phyloP scores from a whole-genome alignment of 2,113 vertebrate genomes.

The Sinocyclocheilus maitianheensis region DNA sequence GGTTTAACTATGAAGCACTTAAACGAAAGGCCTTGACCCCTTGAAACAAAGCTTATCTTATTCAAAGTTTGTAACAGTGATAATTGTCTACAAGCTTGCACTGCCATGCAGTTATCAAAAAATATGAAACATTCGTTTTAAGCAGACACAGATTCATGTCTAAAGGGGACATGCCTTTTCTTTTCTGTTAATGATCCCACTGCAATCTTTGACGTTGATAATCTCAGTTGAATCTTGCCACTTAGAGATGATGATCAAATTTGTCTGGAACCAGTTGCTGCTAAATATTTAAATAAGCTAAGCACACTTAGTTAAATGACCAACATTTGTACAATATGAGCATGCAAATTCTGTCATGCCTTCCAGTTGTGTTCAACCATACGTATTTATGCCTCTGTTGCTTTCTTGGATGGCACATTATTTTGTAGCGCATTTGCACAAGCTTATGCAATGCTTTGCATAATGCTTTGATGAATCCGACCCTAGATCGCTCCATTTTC shows the following conservation, averaged over 20 bases:
- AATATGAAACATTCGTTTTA: not conserved
- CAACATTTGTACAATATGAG: not conserved
- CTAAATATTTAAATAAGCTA: conserved; percentile 48
- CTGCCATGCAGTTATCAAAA: conserved; percentile 21
- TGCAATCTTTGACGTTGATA: not conserved
- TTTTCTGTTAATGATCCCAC: not conserved
- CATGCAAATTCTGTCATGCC: conserved; percentile 9
- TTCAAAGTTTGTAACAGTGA: not conserved
- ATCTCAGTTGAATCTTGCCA: conserved; percentile 4
- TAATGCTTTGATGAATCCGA: conserved; percentile 28
- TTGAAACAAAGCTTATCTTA: not conserved
- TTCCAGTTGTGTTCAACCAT: not conserved
- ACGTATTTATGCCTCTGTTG: conserved; percentile 11
- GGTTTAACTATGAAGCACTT: conserved; percentile 19
- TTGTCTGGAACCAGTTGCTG: conserved; percentile 18
- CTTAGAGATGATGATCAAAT: not conserved
- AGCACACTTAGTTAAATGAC: conserved; percentile 39
- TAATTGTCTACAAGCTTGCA: not conserved
- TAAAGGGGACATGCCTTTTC: not conserved
- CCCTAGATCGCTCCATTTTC: conserved; percentile 37
- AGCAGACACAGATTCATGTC: not conserved
- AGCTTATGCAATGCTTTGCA: conserved; percentile 22
- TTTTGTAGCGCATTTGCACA: conserved; percentile 35
- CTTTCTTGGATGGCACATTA: not conserved
- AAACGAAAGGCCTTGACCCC: not conserved